Evolutionary conservation across 2,888 invertebrate species (phyloP), one percentile per base, ranked within the genome.

Genomic region (Embidobia sp.): DNA sequence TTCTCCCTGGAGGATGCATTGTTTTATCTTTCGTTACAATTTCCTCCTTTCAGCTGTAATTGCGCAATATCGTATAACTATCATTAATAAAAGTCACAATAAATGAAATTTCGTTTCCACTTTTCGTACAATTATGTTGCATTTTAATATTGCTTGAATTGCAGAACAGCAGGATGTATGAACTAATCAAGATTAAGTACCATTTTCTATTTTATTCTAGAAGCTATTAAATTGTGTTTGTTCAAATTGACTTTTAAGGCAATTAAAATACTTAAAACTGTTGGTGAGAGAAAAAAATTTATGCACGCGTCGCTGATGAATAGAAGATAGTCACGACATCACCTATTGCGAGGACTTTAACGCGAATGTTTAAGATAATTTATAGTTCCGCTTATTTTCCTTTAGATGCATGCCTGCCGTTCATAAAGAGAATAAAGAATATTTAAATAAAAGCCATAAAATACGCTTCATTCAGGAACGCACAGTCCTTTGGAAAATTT

Each of bases 21-120:
- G 37, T 48, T 48, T 37, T 27, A 22, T 59, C 46, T 59, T 44
- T 46, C 37, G 29, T 27, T 48, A 48, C 22, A 48, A 48, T 63
- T 63, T 49, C 7, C 48, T 26, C 29, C 11, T 37, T 63, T 37
- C 37, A 63, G 7, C 18, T 63, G 37, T 13, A 48, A 48, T 37
- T 48, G 48, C 18, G 16, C 27, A 27, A 29, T 37, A 37, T 16
- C 16, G 33, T 37, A 5, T 22, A 8, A 49, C 10, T 48, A 15
- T 26, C 48, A 37, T 49, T 63, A 46, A 61, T 61, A 35, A 33
- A 26, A 7, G 42, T n/a, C 46, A 33, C 10, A 42, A 29, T 10
- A 22, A 8, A n/a, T n/a, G n/a, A n/a, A n/a, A n/a, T n/a, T n/a
- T n/a, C n/a, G n/a, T n/a, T n/a, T n/a, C n/a, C n/a, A n/a, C n/a